These are phyloP conservation scores for Epsilonema sp. DNA, from an alignment of 2,888 invertebrate genomes.

Conservation along the genomic window DNA sequence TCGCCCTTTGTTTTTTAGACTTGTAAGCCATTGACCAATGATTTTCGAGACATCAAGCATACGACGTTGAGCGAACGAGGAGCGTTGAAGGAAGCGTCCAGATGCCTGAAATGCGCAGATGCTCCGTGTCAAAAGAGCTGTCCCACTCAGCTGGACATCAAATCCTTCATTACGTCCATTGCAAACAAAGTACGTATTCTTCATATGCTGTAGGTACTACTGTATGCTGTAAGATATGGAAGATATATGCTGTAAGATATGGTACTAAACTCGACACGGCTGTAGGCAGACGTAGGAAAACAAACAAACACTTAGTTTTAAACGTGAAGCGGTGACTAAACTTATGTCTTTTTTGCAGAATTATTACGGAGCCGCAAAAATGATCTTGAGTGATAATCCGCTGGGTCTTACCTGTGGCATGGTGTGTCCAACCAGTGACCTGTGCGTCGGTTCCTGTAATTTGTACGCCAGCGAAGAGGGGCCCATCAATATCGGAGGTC, in stretches of 20 bases:
- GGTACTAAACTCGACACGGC: too few relatives aligned
- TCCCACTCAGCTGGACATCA: conserved; percentile 89
- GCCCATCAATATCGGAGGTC: conserved; percentile 89
- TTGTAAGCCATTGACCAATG: conserved; percentile 49
- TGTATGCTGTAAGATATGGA: too few relatives aligned
- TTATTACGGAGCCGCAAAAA: conserved; percentile 83
- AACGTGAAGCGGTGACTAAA: too few relatives aligned
- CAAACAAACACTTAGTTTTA: too few relatives aligned
- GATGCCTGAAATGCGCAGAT: conserved; percentile 56
- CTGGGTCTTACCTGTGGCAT: conserved; percentile 83
- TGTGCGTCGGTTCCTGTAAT: conserved; percentile 95
- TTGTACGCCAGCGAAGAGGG: conserved; percentile 87
- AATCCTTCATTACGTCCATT: conserved; percentile 86
- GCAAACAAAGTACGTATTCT: conserved; percentile 69
- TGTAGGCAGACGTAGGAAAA: too few relatives aligned
- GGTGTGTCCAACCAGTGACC: conserved; percentile 95
- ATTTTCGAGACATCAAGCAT: conserved; percentile 91
- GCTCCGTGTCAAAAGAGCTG: conserved; percentile 97
- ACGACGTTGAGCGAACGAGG: conserved; percentile 88
- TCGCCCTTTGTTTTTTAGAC: conserved; percentile 35
- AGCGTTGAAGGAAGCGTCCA: conserved; percentile 44
- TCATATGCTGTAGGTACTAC: not conserved
- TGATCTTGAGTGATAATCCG: conserved; percentile 91
- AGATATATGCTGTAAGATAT: too few relatives aligned
- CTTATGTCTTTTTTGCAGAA: conserved; percentile 42